phyloP scores from a whole-genome alignment of 2,888 invertebrate species.

The Nephrotoma appendiculata region DNA sequence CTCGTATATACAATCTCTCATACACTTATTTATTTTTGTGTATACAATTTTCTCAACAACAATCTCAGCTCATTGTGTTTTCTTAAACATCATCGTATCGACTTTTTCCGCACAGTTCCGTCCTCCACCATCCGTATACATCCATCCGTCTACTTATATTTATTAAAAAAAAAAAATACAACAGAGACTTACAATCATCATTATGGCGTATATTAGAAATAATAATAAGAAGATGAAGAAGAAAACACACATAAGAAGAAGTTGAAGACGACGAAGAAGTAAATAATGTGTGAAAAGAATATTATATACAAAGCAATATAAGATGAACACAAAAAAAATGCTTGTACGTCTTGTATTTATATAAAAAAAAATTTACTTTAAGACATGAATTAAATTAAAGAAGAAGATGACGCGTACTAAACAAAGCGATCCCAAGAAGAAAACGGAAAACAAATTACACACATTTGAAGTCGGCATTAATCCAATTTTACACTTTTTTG shows the following conservation, averaged over 20 bases:
- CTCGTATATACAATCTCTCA: not conserved
- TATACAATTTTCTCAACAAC: not conserved
- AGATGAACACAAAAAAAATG: not conserved
- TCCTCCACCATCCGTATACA: not conserved
- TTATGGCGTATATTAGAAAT: not conserved
- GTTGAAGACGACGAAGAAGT: not conserved
- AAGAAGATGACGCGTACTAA: not conserved
- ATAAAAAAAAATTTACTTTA: not conserved
- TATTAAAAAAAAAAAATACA: not conserved
- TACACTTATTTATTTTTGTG: not conserved
- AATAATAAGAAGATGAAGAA: not conserved
- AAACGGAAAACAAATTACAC: constrained; percentile 4
- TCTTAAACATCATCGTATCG: not conserved
- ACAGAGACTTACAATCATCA: not conserved
- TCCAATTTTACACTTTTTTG: constrained; percentile 2
- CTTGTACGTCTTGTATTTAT: not conserved
- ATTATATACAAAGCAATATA: not conserved
- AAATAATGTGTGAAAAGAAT: not conserved
- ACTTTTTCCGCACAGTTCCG: not conserved
- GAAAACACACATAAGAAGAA: not conserved
- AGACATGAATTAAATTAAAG: not conserved
- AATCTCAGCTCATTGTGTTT: not conserved
- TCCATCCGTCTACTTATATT: not conserved
- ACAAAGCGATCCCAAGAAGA: not conserved
- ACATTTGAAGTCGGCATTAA: constrained; percentile 3